Conservation (phyloP, 2,888 invertebrate genomes). For the Caenorhabditis uteleia region DNA sequence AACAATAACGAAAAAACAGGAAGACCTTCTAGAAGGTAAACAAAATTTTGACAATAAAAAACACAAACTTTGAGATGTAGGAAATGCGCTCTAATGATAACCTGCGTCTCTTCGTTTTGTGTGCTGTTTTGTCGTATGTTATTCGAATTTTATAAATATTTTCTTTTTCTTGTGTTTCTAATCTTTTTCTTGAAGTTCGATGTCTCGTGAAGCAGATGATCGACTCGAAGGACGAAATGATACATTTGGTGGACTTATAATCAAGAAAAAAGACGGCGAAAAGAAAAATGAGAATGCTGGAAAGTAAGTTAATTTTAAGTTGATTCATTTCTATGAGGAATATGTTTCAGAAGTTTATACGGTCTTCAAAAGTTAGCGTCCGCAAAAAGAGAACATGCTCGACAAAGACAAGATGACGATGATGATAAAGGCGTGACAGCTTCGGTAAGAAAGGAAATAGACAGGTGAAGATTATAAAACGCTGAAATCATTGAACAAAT, state of each 20-base stretch:
- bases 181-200: conserved; percentile 1
- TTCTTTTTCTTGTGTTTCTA: background rate
- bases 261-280: conserved; percentile 33
- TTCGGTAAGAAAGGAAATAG: conserved; percentile 55
- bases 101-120: background rate
- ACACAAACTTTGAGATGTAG: no score
- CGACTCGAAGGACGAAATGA: conserved; percentile 54
- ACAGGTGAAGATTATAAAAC: conserved; percentile 27
- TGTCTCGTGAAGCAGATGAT: conserved; percentile 41
- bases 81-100: background rate
- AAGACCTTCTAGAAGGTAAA: no score
- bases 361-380: conserved; percentile 72
- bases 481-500: background rate
- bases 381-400: conserved; percentile 63
- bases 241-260: conserved; percentile 44
- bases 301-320: conserved; percentile 21
- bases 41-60: no score
- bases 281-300: conserved; percentile 9
- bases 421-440: conserved; percentile 55
- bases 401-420: conserved; percentile 42
- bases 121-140: background rate
- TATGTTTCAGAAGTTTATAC: conserved; percentile 67
- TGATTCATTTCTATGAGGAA: background rate
- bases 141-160: background rate
- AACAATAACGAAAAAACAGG: no score